Percentiles rank a stretch among this genome's conserved stretches.
Conservation (phyloP, 2,888 invertebrate species). For the Fragum sueziense region DNA sequence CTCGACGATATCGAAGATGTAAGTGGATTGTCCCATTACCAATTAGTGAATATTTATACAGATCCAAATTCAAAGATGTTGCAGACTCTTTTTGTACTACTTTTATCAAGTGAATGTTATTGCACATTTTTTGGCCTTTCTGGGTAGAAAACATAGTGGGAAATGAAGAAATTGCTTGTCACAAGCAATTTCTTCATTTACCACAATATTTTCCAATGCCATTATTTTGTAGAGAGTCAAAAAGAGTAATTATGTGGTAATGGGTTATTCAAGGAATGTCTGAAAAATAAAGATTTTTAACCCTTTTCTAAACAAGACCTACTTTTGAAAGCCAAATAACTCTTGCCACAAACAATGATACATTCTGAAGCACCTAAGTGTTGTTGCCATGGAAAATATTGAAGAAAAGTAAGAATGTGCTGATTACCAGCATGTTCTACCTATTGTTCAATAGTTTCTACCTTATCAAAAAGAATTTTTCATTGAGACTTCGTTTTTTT, state of each 20-base stretch:
- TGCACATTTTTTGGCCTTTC: background rate
- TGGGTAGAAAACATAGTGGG: background rate
- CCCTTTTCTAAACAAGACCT: too few species aligned
- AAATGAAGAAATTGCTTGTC: background rate
- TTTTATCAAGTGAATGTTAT: background rate
- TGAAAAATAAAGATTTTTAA: too few species aligned
- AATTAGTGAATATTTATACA: background rate
- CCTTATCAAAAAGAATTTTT: too few species aligned
- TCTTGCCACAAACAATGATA: too few species aligned
- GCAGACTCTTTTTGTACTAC: background rate
- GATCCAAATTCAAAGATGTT: background rate
- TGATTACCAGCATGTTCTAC: too few species aligned
- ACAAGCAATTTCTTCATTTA: background rate
- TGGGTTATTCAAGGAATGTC: too few species aligned
- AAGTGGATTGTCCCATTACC: slow-evolving; percentile 35
- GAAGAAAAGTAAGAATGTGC: too few species aligned
- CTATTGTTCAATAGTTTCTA: too few species aligned
- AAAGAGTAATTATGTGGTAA: background rate
- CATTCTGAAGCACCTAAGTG: too few species aligned
- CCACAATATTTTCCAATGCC: background rate
- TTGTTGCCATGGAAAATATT: too few species aligned
- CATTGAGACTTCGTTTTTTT: too few species aligned
- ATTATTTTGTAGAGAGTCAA: background rate
- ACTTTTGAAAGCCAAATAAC: too few species aligned
- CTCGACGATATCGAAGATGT: slow-evolving; percentile 72